phyloP scores from a whole-genome alignment of 2,797 vertebrate species.

The Acipenser ruthenus region DNA sequence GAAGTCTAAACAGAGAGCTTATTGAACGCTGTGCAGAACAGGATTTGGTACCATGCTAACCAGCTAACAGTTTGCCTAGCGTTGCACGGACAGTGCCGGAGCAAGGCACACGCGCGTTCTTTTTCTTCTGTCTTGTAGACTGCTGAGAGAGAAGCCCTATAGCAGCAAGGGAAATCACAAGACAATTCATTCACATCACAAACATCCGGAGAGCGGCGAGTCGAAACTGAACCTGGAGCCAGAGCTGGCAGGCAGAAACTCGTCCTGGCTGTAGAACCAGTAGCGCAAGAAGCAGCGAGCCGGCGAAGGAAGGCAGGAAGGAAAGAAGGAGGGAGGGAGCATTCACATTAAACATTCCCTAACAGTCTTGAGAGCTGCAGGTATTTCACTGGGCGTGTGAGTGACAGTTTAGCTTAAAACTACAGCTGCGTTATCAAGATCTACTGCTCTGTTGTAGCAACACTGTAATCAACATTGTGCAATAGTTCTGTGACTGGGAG shows the following conservation, averaged over 20 bases:
- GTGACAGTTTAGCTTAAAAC: too few relatives aligned
- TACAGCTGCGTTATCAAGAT: background rate
- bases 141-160: constrained; percentile 25
- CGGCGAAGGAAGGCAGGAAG: background rate
- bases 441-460: too few relatives aligned
- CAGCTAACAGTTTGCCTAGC: background rate
- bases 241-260: constrained; percentile 47
- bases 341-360: too few relatives aligned
- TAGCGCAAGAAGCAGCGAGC: constrained; percentile 26
- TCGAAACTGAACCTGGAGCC: constrained; percentile 58
- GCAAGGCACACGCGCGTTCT: background rate
- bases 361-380: too few relatives aligned
- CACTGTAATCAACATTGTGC: too few relatives aligned
- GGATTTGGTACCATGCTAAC: too few relatives aligned
- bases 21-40: too few relatives aligned
- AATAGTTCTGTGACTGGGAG: too few relatives aligned
- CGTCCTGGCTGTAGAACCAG: constrained; percentile 60
- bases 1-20: too few relatives aligned
- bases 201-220: constrained; percentile 38
- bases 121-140: background rate
- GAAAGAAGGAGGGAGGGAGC: too few relatives aligned
- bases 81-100: background rate
- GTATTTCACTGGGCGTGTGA: too few relatives aligned
- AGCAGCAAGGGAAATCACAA: constrained; percentile 16
- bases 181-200: too few relatives aligned